Conservation (phyloP, 2,888 invertebrate species). For the Lasioglossum marginatum region DNA sequence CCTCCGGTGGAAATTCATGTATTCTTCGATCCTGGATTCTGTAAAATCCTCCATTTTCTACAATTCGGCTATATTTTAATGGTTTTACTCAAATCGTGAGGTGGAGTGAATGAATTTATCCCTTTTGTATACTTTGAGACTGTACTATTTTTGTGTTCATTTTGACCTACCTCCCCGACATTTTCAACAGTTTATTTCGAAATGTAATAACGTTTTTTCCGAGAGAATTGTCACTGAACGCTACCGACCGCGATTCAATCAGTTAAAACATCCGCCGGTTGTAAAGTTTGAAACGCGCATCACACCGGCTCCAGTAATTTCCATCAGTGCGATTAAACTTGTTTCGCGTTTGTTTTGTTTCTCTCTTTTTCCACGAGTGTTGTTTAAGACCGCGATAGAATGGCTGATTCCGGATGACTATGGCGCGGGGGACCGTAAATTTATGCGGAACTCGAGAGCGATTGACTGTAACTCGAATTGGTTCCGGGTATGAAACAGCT, state of each 20-base stretch:
- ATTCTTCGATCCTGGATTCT: background rate
- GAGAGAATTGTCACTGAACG: background rate
- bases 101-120: background rate
- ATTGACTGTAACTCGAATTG: conserved; percentile 7
- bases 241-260: conserved; percentile 26
- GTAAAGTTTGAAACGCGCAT: conserved; percentile 16
- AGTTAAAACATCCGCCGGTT: conserved; percentile 20
- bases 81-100: background rate
- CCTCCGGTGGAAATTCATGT: background rate
- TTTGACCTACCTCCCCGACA: background rate
- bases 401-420: background rate
- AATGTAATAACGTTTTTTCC: background rate
- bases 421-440: background rate
- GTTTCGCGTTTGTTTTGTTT: background rate
- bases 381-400: conserved; percentile 8
- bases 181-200: background rate
- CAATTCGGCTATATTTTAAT: background rate
- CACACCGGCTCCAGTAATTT: conserved; percentile 5
- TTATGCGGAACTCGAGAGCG: conserved; percentile 3
- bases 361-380: background rate
- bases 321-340: conserved; percentile 10
- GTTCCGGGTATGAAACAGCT: background rate
- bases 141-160: background rate
- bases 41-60: background rate
- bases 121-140: background rate